Base-by-base conservation (phyloP, 2,888 invertebrate genomes). In the Latrodectus hesperus region DNA sequence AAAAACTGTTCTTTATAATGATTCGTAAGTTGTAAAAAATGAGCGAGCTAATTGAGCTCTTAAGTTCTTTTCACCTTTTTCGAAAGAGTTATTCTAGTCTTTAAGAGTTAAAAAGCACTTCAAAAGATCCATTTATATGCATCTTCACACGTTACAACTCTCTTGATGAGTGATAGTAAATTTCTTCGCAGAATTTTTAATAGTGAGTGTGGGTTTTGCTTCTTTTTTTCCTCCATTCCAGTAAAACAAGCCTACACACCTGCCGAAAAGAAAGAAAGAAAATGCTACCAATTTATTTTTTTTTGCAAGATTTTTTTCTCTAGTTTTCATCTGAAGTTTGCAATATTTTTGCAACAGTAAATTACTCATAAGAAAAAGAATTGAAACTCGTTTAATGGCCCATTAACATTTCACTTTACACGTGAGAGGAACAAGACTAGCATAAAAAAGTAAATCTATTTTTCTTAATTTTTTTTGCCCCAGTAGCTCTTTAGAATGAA, bases 361-460 rank as follows among this genome's bases (percentile, higher is more conserved):
- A 60, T 60, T 60, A 60, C 60, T 60, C n/a, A 60, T 60, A 60
- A 60, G n/a, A 11, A 60, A 60, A n/a, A n/a, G 10, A 16, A 17
- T 17, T 16, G 73, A 16, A 53, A 53, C 73, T 16, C 73, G 71
- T 71, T 74, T 74, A 11, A 74, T 55, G 55, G 55, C 17, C 73
- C 22, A 74, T 74, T 74, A 55, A 74, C 73, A 22, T 53, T 53
- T 74, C 73, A n/a, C 53, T 74, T 53, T 53, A 74, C 73, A 17
- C 73, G 12, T 71, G 3, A 12, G 16, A 11, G 38, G 68, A 68
- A 68, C 22, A 22, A 11, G 38, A 38, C 38, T 38, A 38, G 38
- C 9, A 68, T 68, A 68, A 22, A 68, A 67, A 68, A 68, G 17
- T 64, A 68, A 68, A 22, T 26, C 38, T 68, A 14, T 26, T 68